A percentile compares a stretch with the other conserved stretches of the same genome.
Conservation (phyloP, 2,113 vertebrate species). For the Ia io region DNA sequence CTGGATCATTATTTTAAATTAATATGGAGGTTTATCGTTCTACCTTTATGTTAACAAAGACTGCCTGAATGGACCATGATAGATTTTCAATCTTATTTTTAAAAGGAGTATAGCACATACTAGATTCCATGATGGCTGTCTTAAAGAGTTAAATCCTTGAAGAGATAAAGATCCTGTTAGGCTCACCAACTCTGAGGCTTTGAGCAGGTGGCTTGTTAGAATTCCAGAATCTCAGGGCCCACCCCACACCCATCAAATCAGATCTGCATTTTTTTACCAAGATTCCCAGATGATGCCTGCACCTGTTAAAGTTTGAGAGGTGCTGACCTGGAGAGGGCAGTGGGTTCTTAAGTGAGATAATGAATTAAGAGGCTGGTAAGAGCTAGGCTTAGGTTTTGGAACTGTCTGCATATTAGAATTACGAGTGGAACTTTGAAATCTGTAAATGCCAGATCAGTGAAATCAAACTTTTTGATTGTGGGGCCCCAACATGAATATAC, state of each 20-base stretch:
- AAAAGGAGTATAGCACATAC: not conserved
- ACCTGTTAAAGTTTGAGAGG: not conserved
- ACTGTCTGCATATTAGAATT: not conserved
- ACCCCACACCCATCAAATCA: not conserved
- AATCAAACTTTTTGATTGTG: not conserved
- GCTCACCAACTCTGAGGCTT: not conserved
- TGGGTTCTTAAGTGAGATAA: not conserved
- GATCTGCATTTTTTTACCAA: not conserved
- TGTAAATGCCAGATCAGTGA: not conserved
- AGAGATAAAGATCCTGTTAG: not conserved
- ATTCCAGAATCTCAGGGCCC: not conserved
- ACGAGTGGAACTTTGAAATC: not conserved
- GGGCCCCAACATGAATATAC: not conserved
- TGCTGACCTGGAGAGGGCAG: not conserved
- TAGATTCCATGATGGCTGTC: not conserved
- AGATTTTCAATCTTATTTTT: not conserved
- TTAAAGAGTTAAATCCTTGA: not conserved
- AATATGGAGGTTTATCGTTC: not conserved
- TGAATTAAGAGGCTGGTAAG: not conserved
- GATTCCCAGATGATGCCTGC: not conserved
- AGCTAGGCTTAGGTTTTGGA: not conserved
- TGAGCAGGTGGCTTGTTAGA: not conserved
- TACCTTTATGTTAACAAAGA: conserved; percentile 1
- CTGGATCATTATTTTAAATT: conserved; percentile 17
- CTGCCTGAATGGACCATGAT: not conserved